Base-by-base conservation (phyloP, 2,888 invertebrate genomes). In the Sclerodermus sp. region DNA sequence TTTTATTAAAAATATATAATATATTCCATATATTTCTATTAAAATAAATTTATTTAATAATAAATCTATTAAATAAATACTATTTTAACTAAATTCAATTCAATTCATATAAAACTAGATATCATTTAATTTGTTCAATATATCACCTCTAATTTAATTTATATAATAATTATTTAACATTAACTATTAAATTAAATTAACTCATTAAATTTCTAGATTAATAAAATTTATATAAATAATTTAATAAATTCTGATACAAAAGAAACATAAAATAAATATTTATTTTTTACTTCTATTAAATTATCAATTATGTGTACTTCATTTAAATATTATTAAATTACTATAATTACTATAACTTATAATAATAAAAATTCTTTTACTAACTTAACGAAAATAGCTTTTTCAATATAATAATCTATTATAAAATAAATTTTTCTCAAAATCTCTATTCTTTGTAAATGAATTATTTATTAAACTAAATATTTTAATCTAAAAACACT, bases 171-270 rank as follows among this genome's bases (percentile, higher is more conserved):
- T 83, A 75, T 86, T 59, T 64, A 0, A 85, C 82, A 85, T 78
- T 82, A 84, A 84, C 66, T 80, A 78, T 66, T 69, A 71, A 83
- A 82, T 79, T 73, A 79, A 80, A 79, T 82, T 85, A 84, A 10
- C 81, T 83, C 84, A 82, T 82, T 81, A 81, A 79, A 82, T 82
- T 83, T 86, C 84, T 83, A 83, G 81, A 85, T 76, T 77, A 76
- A 78, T 74, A 51, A 30, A 38, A 45, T 72, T 68, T 71, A 63
- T 68, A 71, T 9, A 62, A 30, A 59, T 65, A 74, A 80, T 75
- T 86, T 81, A 81, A 85, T 83, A 81, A 83, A 82, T 84, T 84
- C 85, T 87, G 83, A 87, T 86, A 86, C 87, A 83, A 85, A 87
- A 87, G 85, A 85, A 86, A 87, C 83, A 82, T 76, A 78, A 30